A percentile compares a stretch with the other conserved stretches of the same genome.
These are phyloP conservation scores for Syrmaticus mikado DNA, from an alignment of 2,113 vertebrate species.

Conservation along the genomic window DNA sequence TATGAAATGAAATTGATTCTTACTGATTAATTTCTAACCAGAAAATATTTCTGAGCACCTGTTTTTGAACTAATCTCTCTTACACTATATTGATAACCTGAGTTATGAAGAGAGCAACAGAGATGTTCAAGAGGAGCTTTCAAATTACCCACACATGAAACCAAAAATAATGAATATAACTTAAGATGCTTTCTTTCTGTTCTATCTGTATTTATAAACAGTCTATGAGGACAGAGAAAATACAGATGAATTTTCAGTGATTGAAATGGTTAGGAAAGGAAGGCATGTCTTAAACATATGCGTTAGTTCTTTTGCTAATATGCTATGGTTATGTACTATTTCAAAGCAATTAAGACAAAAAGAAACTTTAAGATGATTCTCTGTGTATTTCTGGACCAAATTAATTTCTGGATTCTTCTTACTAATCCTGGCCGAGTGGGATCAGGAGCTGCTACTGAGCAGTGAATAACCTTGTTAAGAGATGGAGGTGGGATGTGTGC, in stretches of 20 bases:
- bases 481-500: neutral
- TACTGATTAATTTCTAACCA: conserved; percentile 51
- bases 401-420: neutral
- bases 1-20: conserved; percentile 52
- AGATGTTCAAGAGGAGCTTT: conserved; percentile 22
- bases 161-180: neutral
- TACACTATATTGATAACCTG: neutral
- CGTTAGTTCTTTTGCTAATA: neutral
- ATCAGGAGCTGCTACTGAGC: neutral
- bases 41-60: conserved; percentile 53
- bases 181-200: neutral
- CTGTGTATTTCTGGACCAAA: neutral
- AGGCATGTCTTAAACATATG: neutral
- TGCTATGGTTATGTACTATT: neutral
- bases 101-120: conserved; percentile 30
- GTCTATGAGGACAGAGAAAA: neutral
- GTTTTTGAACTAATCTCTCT: conserved; percentile 17
- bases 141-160: neutral
- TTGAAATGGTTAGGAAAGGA: neutral
- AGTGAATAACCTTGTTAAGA: neutral
- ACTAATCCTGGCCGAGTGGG: neutral
- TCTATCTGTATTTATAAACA: neutral
- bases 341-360: neutral
- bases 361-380: neutral
- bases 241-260: neutral